Conservation (phyloP, 2,888 invertebrate species). For the Zhuqinia jingwanae region DNA sequence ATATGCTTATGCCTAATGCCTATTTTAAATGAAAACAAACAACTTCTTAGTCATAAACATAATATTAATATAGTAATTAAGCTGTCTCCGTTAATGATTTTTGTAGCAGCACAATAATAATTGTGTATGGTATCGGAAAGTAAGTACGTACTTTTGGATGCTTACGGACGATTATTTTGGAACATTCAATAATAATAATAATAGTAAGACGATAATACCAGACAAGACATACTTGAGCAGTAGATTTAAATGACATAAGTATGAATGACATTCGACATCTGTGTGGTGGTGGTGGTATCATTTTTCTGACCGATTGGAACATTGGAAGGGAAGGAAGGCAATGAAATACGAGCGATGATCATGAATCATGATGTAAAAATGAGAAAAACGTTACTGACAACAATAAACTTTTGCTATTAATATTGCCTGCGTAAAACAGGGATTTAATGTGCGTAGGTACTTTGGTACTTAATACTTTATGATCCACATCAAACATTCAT, state of each 20-base stretch:
- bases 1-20: neutral
- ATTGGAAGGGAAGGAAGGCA: constrained; percentile 22
- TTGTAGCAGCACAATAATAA: constrained; percentile 1
- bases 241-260: too few relatives aligned
- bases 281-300: too few relatives aligned
- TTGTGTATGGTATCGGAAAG: neutral
- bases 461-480: constrained; percentile 32
- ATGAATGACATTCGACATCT: constrained; percentile 43
- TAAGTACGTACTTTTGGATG: neutral
- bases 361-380: constrained; percentile 6
- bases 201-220: neutral
- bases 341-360: constrained; percentile 23
- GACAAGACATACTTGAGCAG: too few relatives aligned
- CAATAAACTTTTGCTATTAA: constrained; percentile 3
- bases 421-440: constrained; percentile 19
- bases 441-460: constrained; percentile 45
- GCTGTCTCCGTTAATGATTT: neutral
- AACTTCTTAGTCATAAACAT: neutral
- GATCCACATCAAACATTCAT: constrained; percentile 28
- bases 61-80: constrained; percentile 19
- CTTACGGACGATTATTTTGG: neutral
- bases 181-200: neutral
- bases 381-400: constrained; percentile 4
- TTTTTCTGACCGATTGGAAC: constrained; percentile 40
- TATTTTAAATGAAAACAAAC: constrained; percentile 35